Evolutionary conservation across 2,797 vertebrate species (phyloP).

Genomic region (Furcifer pardalis): DNA sequence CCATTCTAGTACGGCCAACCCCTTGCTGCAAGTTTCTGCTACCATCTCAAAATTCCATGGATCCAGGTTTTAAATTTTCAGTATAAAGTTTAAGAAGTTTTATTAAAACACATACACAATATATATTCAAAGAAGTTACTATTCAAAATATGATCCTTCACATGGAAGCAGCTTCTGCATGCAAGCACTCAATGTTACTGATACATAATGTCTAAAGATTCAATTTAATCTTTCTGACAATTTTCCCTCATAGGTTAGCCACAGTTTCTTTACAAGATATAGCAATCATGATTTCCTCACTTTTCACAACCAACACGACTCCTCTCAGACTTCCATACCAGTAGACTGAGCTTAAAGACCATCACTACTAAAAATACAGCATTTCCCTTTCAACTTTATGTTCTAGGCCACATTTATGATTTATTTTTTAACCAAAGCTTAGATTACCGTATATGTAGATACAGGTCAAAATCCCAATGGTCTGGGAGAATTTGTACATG

Average conservation of each 20-base stretch:
- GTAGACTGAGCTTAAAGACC: neutral
- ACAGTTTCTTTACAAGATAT: slow-evolving; percentile 13
- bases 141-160: slow-evolving; percentile 1
- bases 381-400: neutral
- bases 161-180: slow-evolving; percentile 3
- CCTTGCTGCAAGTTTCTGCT: neutral
- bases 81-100: neutral
- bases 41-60: neutral
- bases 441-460: neutral
- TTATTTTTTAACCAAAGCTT: neutral
- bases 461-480: neutral
- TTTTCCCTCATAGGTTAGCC: neutral
- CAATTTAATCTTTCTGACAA: neutral
- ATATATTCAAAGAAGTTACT: neutral
- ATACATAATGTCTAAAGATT: neutral
- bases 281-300: neutral
- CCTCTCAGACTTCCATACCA: neutral
- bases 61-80: neutral
- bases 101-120: neutral
- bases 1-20: neutral
- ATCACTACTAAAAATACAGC: neutral
- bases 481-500: neutral
- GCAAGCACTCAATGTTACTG: neutral
- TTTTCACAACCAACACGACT: neutral
- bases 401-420: neutral